Evolutionary conservation across 2,888 invertebrate species (phyloP), one percentile per base, ranked within the genome.

Genomic region (Sialis fuliginosa): DNA sequence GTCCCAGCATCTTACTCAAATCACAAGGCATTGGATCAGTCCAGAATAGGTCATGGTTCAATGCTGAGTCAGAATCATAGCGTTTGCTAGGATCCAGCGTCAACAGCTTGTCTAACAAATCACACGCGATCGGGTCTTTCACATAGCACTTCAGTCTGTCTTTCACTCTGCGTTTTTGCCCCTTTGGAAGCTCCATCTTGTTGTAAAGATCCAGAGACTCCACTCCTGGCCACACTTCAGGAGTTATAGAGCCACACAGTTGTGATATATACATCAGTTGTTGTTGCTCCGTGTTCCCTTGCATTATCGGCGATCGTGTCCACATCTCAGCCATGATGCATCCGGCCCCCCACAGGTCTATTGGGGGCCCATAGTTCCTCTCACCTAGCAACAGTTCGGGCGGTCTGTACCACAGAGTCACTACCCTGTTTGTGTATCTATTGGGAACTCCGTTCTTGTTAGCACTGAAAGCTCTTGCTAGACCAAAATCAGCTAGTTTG

Each of bases 291-390:
- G 95, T 92, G 44, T 86, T 89, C 12, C 98, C 98, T 65, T 89
- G 89, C 89, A 91, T 90, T 50, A 91, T 90, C 0, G 91, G 97
- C 5, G 84, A 84, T 13, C 85, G 70, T 0, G 95, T 97, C 97
- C 97, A 98, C 91, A 98, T 91, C 69, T 98, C 98, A 0, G 97
- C 97, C 97, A 98, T 97, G 51, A 98, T 98, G 61, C 98, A 99
- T 0, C 98, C 98, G 0, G 93, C 96, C 1, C 89, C 89, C 89
- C 89, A 89, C 69, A 97, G 77, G 69, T 99, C 98, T 9, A 98
- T 93, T 0, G 95, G 88, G 1, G 96, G 91, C 0, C 93, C 93
- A 59, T 98, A 98, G 66, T 95, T 91, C 9, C 97, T 73, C 57
- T 93, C 89, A 34, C 92, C 83, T 6, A 81, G 62, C 9, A 83